Percentiles rank a stretch among this genome's conserved stretches.
Conservation (phyloP, 2,113 vertebrate genomes). For the Diadophis punctatus region DNA sequence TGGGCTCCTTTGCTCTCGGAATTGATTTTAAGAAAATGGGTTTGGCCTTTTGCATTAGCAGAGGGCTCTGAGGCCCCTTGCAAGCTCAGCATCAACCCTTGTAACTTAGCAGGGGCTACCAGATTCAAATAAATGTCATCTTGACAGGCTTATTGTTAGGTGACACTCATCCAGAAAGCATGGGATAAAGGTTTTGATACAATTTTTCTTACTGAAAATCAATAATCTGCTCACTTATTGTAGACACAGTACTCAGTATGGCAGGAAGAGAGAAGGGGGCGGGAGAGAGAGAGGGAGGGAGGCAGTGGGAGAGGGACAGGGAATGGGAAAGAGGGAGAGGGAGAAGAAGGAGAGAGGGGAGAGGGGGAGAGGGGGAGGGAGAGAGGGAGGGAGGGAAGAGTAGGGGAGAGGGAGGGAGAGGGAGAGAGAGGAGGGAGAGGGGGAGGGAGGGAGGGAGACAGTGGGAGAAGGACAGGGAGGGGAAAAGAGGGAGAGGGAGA, state of each 20-base stretch:
- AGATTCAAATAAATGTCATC: conserved; percentile 37
- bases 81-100: conserved; percentile 17
- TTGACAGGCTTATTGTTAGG: conserved; percentile 28
- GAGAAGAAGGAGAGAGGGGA: too few relatives aligned
- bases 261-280: neutral
- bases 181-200: conserved; percentile 57
- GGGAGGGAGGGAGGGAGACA: too few relatives aligned
- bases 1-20: conserved; percentile 19
- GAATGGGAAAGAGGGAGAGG: neutral
- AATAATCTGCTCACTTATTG: conserved; percentile 56
- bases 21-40: conserved; percentile 17
- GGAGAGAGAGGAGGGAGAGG: fast-evolving
- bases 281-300: neutral
- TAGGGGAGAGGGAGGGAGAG: too few relatives aligned
- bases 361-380: too few relatives aligned
- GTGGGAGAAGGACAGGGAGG: fast-evolving
- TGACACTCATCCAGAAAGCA: conserved; percentile 48
- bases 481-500: too few relatives aligned
- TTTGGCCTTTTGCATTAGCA: neutral
- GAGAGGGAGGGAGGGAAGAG: too few relatives aligned
- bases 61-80: neutral
- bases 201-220: conserved; percentile 51
- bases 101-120: neutral
- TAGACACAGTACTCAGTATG: conserved; percentile 25
- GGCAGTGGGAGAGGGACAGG: neutral